These are phyloP conservation scores for Acrocephalus arundinaceus DNA, from an alignment of 2,113 vertebrate species.

Conservation along the genomic window DNA sequence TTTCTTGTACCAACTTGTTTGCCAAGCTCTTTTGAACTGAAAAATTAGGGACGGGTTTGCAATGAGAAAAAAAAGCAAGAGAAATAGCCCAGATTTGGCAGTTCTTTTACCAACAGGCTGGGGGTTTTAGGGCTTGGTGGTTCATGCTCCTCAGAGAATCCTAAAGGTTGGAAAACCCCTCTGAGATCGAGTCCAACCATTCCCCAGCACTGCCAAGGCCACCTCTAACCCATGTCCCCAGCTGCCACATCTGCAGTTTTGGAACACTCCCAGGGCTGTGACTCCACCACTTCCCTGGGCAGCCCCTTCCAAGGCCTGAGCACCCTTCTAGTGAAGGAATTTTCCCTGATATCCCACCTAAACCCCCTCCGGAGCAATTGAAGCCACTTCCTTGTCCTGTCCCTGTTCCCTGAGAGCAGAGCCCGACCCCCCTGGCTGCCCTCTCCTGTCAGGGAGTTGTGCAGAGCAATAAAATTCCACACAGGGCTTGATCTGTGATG, in stretches of 20 bases:
- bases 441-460: neutral
- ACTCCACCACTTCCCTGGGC: neutral
- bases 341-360: neutral
- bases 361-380: neutral
- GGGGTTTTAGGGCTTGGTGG: neutral
- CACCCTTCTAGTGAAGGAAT: neutral
- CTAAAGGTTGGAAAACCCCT: neutral
- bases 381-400: neutral
- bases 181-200: neutral
- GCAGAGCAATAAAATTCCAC: neutral
- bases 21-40: neutral
- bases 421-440: rapidly evolving
- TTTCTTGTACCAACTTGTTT: neutral
- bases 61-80: neutral
- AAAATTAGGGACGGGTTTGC: neutral
- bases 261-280: neutral
- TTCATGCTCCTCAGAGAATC: neutral
- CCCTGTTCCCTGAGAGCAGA: neutral
- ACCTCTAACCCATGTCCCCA: neutral
- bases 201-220: neutral
- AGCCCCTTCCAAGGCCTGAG: neutral
- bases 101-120: rapidly evolving
- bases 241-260: neutral
- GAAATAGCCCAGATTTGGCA: neutral
- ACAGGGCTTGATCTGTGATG: neutral